These are phyloP conservation scores for Bombus ignitus DNA, from an alignment of 1,140 invertebrate genomes.

Conservation along the genomic window DNA sequence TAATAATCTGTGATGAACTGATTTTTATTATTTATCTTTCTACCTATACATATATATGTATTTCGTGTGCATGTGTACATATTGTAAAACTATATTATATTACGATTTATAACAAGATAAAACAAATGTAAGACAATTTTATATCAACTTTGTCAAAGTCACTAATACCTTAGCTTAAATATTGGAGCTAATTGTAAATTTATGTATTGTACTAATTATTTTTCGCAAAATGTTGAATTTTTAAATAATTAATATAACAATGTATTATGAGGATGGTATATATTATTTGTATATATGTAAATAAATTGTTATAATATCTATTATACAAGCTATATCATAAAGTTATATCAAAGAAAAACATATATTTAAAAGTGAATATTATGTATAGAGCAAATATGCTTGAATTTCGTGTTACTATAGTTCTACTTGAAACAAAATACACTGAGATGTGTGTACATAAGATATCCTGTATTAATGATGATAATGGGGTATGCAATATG, in stretches of 20 bases:
- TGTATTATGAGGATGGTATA: background rate
- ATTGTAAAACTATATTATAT: conserved; percentile 15
- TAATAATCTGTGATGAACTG: conserved; percentile 36
- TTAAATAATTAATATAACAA: conserved; percentile 4
- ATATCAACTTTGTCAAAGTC: background rate
- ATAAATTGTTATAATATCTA: conserved; percentile 40
- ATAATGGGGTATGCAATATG: conserved; percentile 43
- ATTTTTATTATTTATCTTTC: conserved; percentile 9
- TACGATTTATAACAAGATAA: conserved; percentile 2
- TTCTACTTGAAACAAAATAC: conserved; percentile 22
- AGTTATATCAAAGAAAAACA: background rate
- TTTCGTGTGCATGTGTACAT: conserved; percentile 8
- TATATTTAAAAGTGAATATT: background rate
- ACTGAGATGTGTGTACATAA: conserved; percentile 8
- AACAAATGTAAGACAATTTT: background rate
- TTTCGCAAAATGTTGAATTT: background rate
- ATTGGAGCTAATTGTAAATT: background rate
- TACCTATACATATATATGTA: background rate
- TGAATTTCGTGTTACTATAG: conserved; percentile 17
- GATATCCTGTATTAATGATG: background rate
- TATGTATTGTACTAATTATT: background rate
- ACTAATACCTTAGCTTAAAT: background rate
- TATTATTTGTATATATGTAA: conserved; percentile 30
- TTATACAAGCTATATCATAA: background rate
- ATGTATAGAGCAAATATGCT: background rate